These are phyloP conservation scores for Genyomyrus donnyi DNA, from an alignment of 2,113 vertebrate species.

Conservation along the genomic window DNA sequence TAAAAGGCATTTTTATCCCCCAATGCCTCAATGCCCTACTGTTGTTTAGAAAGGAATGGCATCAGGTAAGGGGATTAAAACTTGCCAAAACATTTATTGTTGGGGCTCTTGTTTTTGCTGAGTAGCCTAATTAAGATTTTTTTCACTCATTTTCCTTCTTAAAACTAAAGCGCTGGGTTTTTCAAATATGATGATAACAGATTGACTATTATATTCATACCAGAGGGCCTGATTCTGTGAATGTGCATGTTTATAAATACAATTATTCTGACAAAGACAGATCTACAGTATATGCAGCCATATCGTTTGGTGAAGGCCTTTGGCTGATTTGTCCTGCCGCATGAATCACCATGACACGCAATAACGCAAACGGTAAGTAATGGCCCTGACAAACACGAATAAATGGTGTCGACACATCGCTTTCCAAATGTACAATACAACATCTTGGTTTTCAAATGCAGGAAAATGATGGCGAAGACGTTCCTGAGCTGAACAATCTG, in stretches of 20 bases:
- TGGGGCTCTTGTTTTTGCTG: neutral
- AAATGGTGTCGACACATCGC: neutral
- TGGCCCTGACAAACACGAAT: neutral
- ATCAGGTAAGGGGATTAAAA: slow-evolving; percentile 13
- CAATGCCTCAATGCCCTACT: neutral
- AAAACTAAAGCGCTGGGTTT: neutral
- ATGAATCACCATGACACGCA: slow-evolving; percentile 5
- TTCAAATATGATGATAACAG: neutral
- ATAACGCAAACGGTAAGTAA: neutral
- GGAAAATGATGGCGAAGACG: neutral
- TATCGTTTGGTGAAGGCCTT: neutral
- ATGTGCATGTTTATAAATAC: neutral
- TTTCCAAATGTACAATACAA: neutral
- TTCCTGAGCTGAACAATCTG: neutral
- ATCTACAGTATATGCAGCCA: neutral
- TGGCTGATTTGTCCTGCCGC: neutral
- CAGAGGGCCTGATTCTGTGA: neutral
- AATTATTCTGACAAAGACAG: neutral
- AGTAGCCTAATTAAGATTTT: neutral
- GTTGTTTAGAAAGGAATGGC: neutral
- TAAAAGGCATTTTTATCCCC: neutral
- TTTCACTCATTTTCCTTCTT: neutral
- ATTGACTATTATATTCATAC: neutral
- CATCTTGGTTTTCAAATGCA: neutral
- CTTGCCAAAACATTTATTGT: neutral